These are phyloP conservation scores for Muscicapa adusta DNA, from an alignment of 2,113 vertebrate species.

Conservation along the genomic window DNA sequence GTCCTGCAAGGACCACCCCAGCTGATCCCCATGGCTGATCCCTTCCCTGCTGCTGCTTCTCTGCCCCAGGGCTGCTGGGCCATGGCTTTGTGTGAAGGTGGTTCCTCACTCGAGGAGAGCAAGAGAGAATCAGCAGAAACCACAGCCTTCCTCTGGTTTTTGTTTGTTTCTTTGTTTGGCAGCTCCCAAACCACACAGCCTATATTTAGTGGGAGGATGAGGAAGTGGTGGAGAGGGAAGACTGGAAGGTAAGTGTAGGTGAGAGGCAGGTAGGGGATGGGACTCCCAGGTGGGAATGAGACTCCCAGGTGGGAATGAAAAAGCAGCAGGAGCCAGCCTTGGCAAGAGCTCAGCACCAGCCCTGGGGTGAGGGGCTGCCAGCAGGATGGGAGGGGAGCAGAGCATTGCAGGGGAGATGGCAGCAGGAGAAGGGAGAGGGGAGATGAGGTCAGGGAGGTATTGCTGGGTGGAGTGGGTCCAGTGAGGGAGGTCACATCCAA, in stretches of 20 bases:
- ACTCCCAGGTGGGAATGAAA: not conserved
- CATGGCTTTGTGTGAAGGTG: not conserved
- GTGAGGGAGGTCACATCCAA: not conserved
- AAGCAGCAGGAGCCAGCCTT: not conserved
- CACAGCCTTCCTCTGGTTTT: not conserved
- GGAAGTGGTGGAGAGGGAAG: not conserved
- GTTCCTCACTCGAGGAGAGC: not conserved
- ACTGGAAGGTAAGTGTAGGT: not conserved
- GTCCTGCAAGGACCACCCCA: not conserved
- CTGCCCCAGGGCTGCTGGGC: accelerated
- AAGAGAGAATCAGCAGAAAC: not conserved
- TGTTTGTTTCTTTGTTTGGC: not conserved
- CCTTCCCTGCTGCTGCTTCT: not conserved
- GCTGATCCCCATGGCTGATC: not conserved
- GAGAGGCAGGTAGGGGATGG: not conserved
- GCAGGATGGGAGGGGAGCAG: not conserved
- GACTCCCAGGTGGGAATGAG: not conserved
- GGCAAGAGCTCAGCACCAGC: accelerated
- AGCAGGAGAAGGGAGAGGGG: not conserved
- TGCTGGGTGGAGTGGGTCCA: slow-evolving; percentile 8
- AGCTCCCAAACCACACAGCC: slow-evolving; percentile 7
- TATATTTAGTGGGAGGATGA: not conserved
- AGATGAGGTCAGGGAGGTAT: slow-evolving; percentile 45
- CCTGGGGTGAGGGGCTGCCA: not conserved
- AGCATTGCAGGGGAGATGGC: not conserved